Evolutionary conservation across 2,888 invertebrate genomes (phyloP), one percentile per base, ranked within the genome.

Genomic region (Sialis fuliginosa): DNA sequence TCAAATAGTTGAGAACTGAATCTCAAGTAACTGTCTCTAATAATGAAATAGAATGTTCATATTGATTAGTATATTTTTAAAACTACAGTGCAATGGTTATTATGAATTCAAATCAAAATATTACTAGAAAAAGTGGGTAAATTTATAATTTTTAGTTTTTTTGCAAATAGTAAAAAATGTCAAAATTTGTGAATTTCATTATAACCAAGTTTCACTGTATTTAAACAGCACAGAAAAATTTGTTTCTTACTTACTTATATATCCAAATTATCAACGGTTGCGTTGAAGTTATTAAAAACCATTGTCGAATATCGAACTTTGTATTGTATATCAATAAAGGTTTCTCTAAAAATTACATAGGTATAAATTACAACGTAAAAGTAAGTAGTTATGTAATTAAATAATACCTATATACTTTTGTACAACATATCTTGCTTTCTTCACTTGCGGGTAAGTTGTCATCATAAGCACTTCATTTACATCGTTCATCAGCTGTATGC

Each of bases 271-370:
- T 85, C 34, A 93, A 66, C 0, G 93, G 93, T 59, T 90, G 87
- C 58, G 88, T 85, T 61, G 82, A 86, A 1, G 92, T 90, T 31
- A 93, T 81, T 51, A 93, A 68, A 66, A 93, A 93, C 93, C 93
- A 93, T 65, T 93, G 93, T 5, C 93, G 75, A 54, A 93, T 92
- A 65, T 93, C 93, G 62, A 93, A 93, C 68, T 93, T 93, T 1
- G 91, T 91, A 57, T 85, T 76, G 65, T 91, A 83, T 53, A 93
- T 80, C 42, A 91, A 76, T 46, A 93, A 67, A 0, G 93, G 93
- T 50, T 81, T 77, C 69, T 93, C 92, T 90, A 70, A 51, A 72
- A 72, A 50, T 48, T 52, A 55, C 41, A 40, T 13, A 44, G 42
- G 37, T 35, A 32, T 31, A 39, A 34, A 33, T 40, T 50, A 42